Evolutionary conservation across 1,140 invertebrate genomes (phyloP).

Genomic region (Ectropis grisescens): DNA sequence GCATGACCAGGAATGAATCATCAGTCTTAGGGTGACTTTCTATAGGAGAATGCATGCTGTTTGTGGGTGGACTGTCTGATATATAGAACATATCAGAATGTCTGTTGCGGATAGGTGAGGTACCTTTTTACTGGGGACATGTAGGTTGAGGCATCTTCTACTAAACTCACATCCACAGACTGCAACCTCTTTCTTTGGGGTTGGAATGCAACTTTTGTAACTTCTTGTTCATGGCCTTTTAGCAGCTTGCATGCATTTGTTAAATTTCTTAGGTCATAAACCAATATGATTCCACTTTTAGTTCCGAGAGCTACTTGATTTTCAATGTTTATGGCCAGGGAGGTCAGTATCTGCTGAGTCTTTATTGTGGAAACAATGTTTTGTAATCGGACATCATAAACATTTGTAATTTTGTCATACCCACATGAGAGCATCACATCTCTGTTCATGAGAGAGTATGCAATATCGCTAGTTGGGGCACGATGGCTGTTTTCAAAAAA

Average conservation of each 20-base stretch:
- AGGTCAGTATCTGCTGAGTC: constrained; percentile 50
- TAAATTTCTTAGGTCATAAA: constrained; percentile 61
- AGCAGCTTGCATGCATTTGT: constrained; percentile 41
- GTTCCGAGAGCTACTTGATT: constrained; percentile 56
- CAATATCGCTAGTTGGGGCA: constrained; percentile 59
- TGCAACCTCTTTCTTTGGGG: constrained; percentile 40
- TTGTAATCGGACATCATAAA: constrained; percentile 58
- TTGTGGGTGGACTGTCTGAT: constrained; percentile 39
- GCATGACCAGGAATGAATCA: constrained; percentile 55
- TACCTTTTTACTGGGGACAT: constrained; percentile 23
- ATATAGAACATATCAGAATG: constrained; percentile 52
- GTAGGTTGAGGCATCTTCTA: constrained; percentile 39
- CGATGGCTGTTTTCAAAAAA: constrained; percentile 61
- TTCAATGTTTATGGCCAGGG: constrained; percentile 49
- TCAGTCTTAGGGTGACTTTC: constrained; percentile 30
- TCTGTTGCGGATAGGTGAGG: constrained; percentile 31
- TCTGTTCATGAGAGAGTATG: constrained; percentile 58
- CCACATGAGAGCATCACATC: constrained; percentile 60
- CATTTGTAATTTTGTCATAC: constrained; percentile 60
- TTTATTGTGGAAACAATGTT: constrained; percentile 54
- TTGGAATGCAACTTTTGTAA: constrained; percentile 52
- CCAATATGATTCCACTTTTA: constrained; percentile 46
- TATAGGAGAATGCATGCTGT: constrained; percentile 21
- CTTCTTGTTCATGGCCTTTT: constrained; percentile 48
- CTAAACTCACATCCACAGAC: constrained; percentile 46